phyloP scores from a whole-genome alignment of 2,113 vertebrate species.

The Scomber scombrus region DNA sequence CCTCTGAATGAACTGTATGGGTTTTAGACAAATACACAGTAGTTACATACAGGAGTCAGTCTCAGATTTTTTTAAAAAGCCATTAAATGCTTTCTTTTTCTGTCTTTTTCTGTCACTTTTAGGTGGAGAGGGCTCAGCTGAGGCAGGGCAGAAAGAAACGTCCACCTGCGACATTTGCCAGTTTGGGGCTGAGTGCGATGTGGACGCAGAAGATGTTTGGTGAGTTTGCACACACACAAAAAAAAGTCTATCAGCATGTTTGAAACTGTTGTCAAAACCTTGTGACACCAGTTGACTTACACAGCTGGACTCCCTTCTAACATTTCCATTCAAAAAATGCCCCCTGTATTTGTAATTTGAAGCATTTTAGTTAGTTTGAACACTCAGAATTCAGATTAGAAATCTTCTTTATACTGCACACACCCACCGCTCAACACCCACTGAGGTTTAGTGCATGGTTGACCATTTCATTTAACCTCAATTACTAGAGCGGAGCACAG shows the following conservation, averaged over 20 bases:
- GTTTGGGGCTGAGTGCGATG: constrained; percentile 98
- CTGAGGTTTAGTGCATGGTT: constrained; percentile 72
- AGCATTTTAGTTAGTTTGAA: neutral
- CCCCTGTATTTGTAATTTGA: neutral
- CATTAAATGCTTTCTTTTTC: neutral
- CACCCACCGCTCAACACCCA: constrained; percentile 53
- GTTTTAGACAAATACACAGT: neutral
- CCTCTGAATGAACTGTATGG: neutral
- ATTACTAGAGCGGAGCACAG: constrained; percentile 68
- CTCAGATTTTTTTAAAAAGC: neutral
- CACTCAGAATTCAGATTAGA: constrained; percentile 40
- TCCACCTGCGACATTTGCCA: constrained; percentile 99
- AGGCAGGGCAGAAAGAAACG: constrained; percentile 96
- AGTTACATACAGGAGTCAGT: neutral
- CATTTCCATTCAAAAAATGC: neutral
- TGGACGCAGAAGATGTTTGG: constrained; percentile 99
- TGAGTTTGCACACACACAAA: constrained; percentile 74
- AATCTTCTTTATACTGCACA: constrained; percentile 43
- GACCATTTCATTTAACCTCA: constrained; percentile 83
- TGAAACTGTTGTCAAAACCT: neutral
- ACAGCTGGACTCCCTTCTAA: neutral
- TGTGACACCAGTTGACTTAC: neutral
- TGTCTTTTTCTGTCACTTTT: constrained; percentile 53
- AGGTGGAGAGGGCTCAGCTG: constrained; percentile 97
- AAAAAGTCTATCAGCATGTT: too few species aligned